A percentile compares a stretch with the other conserved stretches of the same genome.
Evolutionary conservation across 2,888 invertebrate genomes (phyloP).

Genomic region (Sinotaia quadrata): DNA sequence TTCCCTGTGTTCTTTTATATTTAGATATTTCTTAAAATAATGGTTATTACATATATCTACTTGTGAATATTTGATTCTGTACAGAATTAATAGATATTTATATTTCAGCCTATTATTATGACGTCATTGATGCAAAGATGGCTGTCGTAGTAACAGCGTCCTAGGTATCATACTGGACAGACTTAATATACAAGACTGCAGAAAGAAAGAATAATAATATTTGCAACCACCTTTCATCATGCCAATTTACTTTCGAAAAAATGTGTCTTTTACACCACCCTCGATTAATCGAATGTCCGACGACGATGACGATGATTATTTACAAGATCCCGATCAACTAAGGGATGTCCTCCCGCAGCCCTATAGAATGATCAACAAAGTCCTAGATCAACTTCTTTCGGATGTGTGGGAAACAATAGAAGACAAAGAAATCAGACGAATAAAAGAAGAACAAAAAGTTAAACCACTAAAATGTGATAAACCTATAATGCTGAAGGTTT

Average conservation of each 20-base stretch:
- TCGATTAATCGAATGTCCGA: constrained; percentile 58
- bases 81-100: not conserved
- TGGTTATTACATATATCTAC: no score
- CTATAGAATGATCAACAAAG: constrained; percentile 68
- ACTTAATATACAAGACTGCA: no score
- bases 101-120: not conserved
- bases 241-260: constrained; percentile 65
- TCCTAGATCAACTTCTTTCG: constrained; percentile 59
- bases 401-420: constrained; percentile 63
- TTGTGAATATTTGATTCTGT: no score
- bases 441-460: constrained; percentile 55
- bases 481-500: constrained; percentile 43
- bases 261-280: constrained; percentile 61
- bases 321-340: constrained; percentile 66
- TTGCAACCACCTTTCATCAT: constrained; percentile 39
- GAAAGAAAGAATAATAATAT: no score
- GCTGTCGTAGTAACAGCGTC: constrained; percentile 32
- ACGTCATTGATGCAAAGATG: constrained; percentile 28
- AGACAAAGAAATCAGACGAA: constrained; percentile 51
- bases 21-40: no score
- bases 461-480: constrained; percentile 61
- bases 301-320: constrained; percentile 63
- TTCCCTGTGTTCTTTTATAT: no score
- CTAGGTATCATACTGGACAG: not conserved
- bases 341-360: constrained; percentile 67